Base-by-base conservation (phyloP, 2,113 vertebrate species). In the Eubucco bourcierii region DNA sequence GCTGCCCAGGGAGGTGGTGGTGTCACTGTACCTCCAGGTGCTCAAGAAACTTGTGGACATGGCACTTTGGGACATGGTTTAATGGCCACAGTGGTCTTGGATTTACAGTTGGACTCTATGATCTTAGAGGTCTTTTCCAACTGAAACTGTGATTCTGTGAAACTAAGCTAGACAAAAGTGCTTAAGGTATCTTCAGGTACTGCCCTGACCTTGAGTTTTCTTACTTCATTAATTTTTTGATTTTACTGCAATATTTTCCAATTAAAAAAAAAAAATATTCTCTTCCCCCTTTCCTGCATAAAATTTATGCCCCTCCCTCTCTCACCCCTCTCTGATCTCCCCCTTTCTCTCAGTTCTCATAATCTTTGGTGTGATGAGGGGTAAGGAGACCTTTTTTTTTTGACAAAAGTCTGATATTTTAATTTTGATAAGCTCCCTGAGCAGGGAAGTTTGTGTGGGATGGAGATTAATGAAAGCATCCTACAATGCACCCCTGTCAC, bases 371-470 rank as follows among this genome's bases (percentile, higher is more conserved):
- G 12, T 75, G 90, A 95, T 92, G 90, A 93, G 68, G 53, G 27
- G 58, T 63, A 87, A 70, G 72, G 84, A 92, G 93, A 74, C 0
- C 0, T 79, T 15, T 10, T 92, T 90, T 84, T 90, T 84, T 80
- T 93, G 93, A 94, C 85, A 93, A 75, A 94, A 85, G 76, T 58
- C 86, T 94, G 89, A 84, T 88, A 77, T 87, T 95, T 94, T 91
- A 84, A 95, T 91, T 94, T 92, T 90, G 90, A 95, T 96, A 96
- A 93, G 83, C 80, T 95, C 80, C 66, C 50, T 1, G 3, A 92
- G 72, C 82, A 95, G 79, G 0, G 5, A 83, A 74, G 58, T 90
- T 95, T 84, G 86, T 87, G 92, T 94, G 70, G 74, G 84, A 87
- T 82, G 72, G 81, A 94, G 90, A 91, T 95, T 90, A 96, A 91